phyloP scores from a whole-genome alignment of 2,797 vertebrate species.

The Falco berigora region DNA sequence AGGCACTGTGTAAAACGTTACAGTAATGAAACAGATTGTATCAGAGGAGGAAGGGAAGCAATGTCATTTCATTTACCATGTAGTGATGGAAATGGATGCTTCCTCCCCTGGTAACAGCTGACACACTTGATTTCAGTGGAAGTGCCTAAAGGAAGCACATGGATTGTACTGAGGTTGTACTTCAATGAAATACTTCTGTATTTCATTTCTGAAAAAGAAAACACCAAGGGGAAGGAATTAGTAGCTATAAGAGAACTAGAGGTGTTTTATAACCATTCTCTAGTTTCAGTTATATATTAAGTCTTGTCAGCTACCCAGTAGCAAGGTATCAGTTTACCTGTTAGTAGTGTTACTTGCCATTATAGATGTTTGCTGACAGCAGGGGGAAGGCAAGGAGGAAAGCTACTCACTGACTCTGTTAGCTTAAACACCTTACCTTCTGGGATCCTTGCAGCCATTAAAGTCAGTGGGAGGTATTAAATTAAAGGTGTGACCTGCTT shows the following conservation, averaged over 20 bases:
- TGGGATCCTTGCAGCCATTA: background rate
- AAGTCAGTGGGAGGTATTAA: background rate
- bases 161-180: background rate
- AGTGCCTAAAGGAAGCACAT: background rate
- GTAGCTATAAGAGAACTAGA: background rate
- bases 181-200: background rate
- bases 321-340: conserved; percentile 31
- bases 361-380: conserved; percentile 1
- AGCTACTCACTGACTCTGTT: background rate
- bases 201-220: background rate
- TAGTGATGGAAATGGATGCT: background rate
- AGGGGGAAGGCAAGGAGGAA: background rate
- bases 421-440: background rate
- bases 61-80: fast-evolving
- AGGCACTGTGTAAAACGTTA: background rate
- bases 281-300: conserved; percentile 43
- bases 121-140: background rate
- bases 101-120: background rate
- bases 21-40: background rate
- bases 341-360: background rate
- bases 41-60: background rate
- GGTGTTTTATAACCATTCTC: conserved; percentile 21
- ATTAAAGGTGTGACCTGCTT: background rate
- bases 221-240: background rate
- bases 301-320: conserved; percentile 1